Base-by-base conservation (phyloP, 2,888 invertebrate genomes). In the Eilema depressum region DNA sequence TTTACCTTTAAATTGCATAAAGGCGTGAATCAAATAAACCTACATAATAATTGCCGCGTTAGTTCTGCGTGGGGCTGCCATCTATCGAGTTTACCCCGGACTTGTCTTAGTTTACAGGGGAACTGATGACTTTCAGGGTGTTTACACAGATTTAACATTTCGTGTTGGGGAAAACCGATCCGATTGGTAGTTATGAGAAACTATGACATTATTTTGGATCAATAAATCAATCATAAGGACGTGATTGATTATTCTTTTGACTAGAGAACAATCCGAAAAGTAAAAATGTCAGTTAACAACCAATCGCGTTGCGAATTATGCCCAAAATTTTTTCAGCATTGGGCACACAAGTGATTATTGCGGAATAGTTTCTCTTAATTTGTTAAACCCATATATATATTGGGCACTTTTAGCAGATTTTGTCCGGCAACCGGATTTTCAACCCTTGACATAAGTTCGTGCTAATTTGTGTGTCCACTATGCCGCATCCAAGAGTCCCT, bases 401-500 rank as follows among this genome's bases (percentile, higher is more conserved):
- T 53, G n/a, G 8, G 8, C 0, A 8, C 47, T 53, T 20, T 17
- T 41, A 47, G 20, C 20, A 47, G 20, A 47, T 47, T 20, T 53
- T 10, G 20, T 53, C 53, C 53, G n/a, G n/a, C 8, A 53, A 53
- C 53, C 53, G 53, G n/a, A 53, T 53, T n/a, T 47, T 53, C 10
- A 53, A n/a, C 53, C 8, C 20, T 47, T 47, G 53, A 47, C 5
- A 41, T 17, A 12, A 37, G 41, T 47, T 53, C 8, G 53, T 10
- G 3, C 17, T 10, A 12, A 4, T 25, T 57, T 59, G 25, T n/a
- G 57, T 14, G 1, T 25, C 25, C 12, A 61, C 30, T 60, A 67
- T 71, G 66, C 74, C 77, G 64, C 69, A 75, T 75, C 79, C 75
- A 72, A 65, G 71, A 60, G 2, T 47, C 23, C 23, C 25, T 66